These are phyloP conservation scores for Sebastes miniatus DNA, from an alignment of 2,797 vertebrate genomes.

Conservation along the genomic window DNA sequence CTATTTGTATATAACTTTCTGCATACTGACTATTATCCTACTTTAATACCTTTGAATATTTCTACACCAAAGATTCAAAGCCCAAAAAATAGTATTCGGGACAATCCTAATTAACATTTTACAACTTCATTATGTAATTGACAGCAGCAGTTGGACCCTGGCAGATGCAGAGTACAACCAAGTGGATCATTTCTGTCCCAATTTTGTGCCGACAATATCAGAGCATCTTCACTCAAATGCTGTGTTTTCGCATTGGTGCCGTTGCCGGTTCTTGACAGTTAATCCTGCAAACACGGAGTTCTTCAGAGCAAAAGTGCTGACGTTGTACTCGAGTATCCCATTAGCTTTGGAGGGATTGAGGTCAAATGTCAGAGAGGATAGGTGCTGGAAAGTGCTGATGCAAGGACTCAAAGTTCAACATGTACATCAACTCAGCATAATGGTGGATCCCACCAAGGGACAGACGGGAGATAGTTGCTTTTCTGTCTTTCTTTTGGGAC, in stretches of 20 bases:
- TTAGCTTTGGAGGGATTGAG: slow-evolving; percentile 50
- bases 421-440: slow-evolving; percentile 2
- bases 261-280: neutral
- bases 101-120: neutral
- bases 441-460: neutral
- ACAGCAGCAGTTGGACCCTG: neutral
- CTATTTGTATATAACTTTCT: neutral
- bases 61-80: no score
- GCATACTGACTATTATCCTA: neutral
- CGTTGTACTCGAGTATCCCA: slow-evolving; percentile 27
- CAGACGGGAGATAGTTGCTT: neutral
- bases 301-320: slow-evolving; percentile 32
- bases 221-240: neutral
- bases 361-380: slow-evolving; percentile 37
- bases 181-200: neutral
- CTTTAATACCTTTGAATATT: no score
- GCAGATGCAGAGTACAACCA: neutral
- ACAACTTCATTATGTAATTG: neutral
- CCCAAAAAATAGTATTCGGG: no score
- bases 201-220: neutral
- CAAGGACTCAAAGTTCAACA: slow-evolving; percentile 31
- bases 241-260: neutral
- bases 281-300: slow-evolving; percentile 9
- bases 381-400: slow-evolving; percentile 37
- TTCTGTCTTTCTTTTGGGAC: neutral